Base-by-base conservation (phyloP, 2,797 vertebrate species). In the Rhabdophis nuchalis region DNA sequence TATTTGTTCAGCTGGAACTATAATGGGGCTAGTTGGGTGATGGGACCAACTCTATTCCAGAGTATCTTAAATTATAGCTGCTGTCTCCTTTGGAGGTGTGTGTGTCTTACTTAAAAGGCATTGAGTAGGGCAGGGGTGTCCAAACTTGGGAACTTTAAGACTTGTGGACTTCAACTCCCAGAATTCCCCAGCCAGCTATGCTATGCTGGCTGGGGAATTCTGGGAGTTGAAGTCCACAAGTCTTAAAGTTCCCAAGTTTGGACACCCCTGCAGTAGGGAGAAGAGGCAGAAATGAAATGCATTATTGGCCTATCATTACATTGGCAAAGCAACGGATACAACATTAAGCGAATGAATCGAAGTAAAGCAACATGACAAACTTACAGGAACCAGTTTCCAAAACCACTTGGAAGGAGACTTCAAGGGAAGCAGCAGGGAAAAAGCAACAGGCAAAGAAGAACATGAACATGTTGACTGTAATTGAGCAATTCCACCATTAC, bases 381-480 rank as follows among this genome's bases (percentile, higher is more conserved):
- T 99, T 99, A 99, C 99, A 98, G 99, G 99, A 97, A 99, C 99
- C 98, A 99, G 98, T 98, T 99, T 99, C 99, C 99, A 99, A 98
- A 99, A 99, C 99, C 99, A 99, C 98, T 99, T 99, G 98, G 99
- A 99, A 97, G 99, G 99, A 98, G 99, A 99, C 99, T 99, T 98
- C 98, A 97, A 97, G 97, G 97, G 97, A 97, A 97, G 97, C 97
- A 97, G 97, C 95, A 95, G 97, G 94, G n/a, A 57, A 94, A 96
- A 95, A 96, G 96, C 94, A 98, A 97, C 97, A 96, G 95, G 95
- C 92, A 92, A 96, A 97, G 96, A 94, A 96, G 64, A 94, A 95
- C 27, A 72, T 88, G 95, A 97, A 97, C 96, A 93, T 94, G 94
- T 96, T 95, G 95, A 96, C 97, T 96, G 97, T 96, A 96, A 93